Percentiles rank a stretch among this genome's conserved stretches.
phyloP scores from a whole-genome alignment of 2,113 vertebrate genomes.

The Suricata suricatta region DNA sequence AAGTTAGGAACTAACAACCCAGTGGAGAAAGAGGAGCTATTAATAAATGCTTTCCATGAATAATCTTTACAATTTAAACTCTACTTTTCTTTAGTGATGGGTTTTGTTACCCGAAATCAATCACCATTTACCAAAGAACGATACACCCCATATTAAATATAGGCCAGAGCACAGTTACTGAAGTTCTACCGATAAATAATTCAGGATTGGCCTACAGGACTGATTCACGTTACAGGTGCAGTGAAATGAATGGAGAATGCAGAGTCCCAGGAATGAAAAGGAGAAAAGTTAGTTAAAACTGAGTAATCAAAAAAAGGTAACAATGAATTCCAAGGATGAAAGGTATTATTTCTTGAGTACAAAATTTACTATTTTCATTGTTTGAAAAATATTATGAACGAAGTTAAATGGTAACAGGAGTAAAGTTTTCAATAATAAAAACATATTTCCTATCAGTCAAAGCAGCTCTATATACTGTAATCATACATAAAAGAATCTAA shows the following conservation, averaged over 20 bases:
- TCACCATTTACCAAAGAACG: slow-evolving; percentile 29
- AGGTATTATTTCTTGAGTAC: not conserved
- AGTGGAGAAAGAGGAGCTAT: not conserved
- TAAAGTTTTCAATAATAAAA: not conserved
- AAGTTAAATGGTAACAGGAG: not conserved
- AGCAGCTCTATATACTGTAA: not conserved
- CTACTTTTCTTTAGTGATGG: not conserved
- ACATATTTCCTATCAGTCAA: not conserved
- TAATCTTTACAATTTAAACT: slow-evolving; percentile 4
- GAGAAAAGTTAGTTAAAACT: not conserved
- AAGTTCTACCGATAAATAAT: not conserved
- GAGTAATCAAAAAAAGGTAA: not conserved
- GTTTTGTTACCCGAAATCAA: slow-evolving; percentile 21
- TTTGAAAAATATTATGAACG: not conserved
- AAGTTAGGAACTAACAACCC: slow-evolving; percentile 33
- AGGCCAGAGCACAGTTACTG: not conserved
- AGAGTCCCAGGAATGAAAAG: not conserved
- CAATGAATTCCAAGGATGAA: not conserved
- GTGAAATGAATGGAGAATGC: not conserved
- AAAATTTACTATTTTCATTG: not conserved
- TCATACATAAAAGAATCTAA: not conserved
- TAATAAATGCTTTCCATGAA: slow-evolving; percentile 24
- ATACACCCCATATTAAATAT: not conserved
- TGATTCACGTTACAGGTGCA: not conserved
- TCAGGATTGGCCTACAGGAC: not conserved